Base-by-base conservation (phyloP, 2,113 vertebrate species). In the Rhynchomys soricoides region DNA sequence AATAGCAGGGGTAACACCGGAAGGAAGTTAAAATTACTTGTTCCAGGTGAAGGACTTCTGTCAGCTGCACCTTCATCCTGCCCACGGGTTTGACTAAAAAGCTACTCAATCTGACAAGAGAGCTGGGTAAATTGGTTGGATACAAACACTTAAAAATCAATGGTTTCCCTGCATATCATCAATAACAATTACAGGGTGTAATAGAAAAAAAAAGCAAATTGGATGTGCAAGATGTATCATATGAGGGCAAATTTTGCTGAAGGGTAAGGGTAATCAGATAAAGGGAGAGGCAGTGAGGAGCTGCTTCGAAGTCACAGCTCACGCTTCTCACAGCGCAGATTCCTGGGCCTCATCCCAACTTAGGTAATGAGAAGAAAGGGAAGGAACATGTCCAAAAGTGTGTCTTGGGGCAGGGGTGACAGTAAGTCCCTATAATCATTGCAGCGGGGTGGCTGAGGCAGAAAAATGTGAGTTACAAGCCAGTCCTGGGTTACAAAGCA, bases 131-230 rank as follows among this genome's bases (percentile, higher is more conserved):
- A 95, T 86, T 91, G 89, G 40, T 70, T 86, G 26, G 77, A 94
- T 77, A 96, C 83, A 96, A 74, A 94, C 75, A 94, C 29, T 77
- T 89, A 86, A 96, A 96, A 94, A 77, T 96, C 95, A 94, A 96
- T 37, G 94, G 77, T 62, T 91, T 91, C 91, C 66, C 68, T 78
- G 52, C 73, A 83, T 89, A 81, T 92, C 52, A 40, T 34, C 82
- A 89, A 73, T 57, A 94, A 86, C 91, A 96, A 66, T 86, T 59
- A 93, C 59, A 71, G 95, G 73, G 93, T 74, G 79, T 11, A 96
- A 96, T 24, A 85, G 93, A 17, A 48, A 71, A 75, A 62, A 94
- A 90, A 62, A n/a, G n/a, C n/a, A n/a, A n/a, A n/a, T n/a, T n/a
- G n/a, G n/a, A n/a, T n/a, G n/a, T n/a, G n/a, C n/a, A n/a, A n/a